Percentiles rank a stretch among this genome's conserved stretches.
phyloP scores from a whole-genome alignment of 2,113 vertebrate species.

The Coptodon rendalli region DNA sequence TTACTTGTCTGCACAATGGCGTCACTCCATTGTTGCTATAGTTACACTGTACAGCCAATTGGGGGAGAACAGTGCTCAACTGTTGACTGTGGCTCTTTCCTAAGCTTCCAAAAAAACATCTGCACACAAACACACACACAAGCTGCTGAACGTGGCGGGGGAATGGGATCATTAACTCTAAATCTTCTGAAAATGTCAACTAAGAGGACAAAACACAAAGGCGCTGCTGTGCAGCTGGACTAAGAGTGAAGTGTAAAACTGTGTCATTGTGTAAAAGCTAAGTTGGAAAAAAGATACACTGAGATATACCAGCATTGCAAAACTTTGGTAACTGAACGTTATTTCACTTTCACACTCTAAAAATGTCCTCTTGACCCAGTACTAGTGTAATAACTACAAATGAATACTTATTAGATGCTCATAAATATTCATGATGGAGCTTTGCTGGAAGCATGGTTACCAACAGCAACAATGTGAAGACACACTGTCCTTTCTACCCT shows the following conservation, averaged over 20 bases:
- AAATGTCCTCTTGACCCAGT: not conserved
- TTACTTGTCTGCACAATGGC: not conserved
- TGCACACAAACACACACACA: not conserved
- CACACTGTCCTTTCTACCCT: slow-evolving; percentile 39
- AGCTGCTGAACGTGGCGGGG: not conserved
- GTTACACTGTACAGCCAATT: slow-evolving; percentile 20
- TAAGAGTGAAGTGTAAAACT: not conserved
- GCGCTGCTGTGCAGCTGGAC: slow-evolving; percentile 5
- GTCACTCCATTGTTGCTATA: slow-evolving; percentile 52
- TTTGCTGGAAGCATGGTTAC: slow-evolving; percentile 26
- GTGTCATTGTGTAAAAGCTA: not conserved
- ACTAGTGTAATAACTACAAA: not conserved
- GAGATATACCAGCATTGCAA: not conserved
- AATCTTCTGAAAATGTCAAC: slow-evolving; percentile 38
- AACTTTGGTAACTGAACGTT: not conserved
- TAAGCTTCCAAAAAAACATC: not conserved
- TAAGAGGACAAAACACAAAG: slow-evolving; percentile 43
- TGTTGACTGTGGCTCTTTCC: not conserved
- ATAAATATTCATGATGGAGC: slow-evolving; percentile 60
- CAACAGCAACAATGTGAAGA: slow-evolving; percentile 56
- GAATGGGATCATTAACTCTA: not conserved
- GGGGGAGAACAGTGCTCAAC: not conserved
- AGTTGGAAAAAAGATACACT: not conserved
- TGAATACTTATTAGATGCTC: not conserved
- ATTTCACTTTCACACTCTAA: not conserved